Evolutionary conservation across 2,113 vertebrate genomes (phyloP).

Genomic region (Indicator indicator): DNA sequence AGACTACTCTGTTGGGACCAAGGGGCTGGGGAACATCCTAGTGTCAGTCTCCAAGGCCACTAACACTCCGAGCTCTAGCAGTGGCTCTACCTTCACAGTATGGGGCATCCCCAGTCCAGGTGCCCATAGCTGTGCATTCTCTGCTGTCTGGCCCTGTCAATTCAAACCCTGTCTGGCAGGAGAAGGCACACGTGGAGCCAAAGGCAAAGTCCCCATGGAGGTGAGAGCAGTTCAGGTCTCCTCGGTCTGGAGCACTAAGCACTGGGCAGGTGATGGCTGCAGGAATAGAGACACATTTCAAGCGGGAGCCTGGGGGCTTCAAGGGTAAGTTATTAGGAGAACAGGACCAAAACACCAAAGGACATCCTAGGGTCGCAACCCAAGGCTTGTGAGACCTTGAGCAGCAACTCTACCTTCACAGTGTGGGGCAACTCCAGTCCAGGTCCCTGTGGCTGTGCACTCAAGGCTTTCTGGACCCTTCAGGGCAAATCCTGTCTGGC

Average conservation of each 20-base stretch:
- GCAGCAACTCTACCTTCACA: slow-evolving; percentile 52
- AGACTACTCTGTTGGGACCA: neutral
- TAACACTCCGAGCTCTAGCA: neutral
- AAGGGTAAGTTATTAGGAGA: neutral
- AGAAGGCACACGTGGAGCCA: slow-evolving; percentile 76
- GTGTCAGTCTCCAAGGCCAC: neutral
- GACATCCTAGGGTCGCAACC: neutral
- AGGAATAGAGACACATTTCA: neutral
- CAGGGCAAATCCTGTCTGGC: slow-evolving; percentile 71
- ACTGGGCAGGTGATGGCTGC: slow-evolving; percentile 40
- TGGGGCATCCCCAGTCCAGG: slow-evolving; percentile 71
- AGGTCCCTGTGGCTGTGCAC: slow-evolving; percentile 73
- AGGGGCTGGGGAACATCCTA: neutral
- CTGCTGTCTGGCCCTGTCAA: slow-evolving; percentile 46
- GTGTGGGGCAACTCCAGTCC: neutral
- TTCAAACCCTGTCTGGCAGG: slow-evolving; percentile 72
- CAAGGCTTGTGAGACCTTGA: neutral
- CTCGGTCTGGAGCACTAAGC: slow-evolving; percentile 18
- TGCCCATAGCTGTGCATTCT: slow-evolving; percentile 62
- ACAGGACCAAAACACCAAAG: neutral
- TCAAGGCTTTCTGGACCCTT: slow-evolving; percentile 7
- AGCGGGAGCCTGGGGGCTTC: neutral
- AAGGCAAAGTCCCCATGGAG: slow-evolving; percentile 48
- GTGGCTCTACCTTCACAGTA: slow-evolving; percentile 36
- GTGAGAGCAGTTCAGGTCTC: slow-evolving; percentile 71